A percentile compares a stretch with the other conserved stretches of the same genome.
Conservation (phyloP, 1,140 invertebrate species). For the Cyphomyrmex costatus region DNA sequence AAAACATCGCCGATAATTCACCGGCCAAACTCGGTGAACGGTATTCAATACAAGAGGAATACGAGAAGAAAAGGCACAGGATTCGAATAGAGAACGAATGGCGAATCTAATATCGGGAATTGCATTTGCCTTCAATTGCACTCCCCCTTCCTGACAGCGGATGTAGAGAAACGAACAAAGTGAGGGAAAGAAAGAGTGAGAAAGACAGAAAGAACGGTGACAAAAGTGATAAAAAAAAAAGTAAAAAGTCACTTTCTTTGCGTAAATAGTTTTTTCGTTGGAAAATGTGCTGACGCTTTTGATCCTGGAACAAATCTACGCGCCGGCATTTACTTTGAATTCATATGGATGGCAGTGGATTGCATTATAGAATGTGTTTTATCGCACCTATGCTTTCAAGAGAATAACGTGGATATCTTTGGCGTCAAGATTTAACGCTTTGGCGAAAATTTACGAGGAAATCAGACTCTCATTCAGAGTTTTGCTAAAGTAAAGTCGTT, state of each 20-base stretch:
- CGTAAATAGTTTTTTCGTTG: conserved; percentile 39
- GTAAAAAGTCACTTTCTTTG: conserved; percentile 34
- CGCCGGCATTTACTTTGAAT: conserved; percentile 46
- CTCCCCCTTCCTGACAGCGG: background rate
- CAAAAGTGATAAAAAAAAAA: background rate
- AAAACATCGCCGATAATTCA: conserved; percentile 65
- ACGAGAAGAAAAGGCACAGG: conserved; percentile 63
- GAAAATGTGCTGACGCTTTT: conserved; percentile 51
- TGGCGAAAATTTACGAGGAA: background rate
- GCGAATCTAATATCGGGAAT: conserved; percentile 75
- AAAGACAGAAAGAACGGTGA: background rate
- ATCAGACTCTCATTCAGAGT: background rate
- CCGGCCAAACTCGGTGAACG: conserved; percentile 55
- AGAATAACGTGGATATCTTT: conserved; percentile 2
- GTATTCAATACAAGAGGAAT: conserved; percentile 70
- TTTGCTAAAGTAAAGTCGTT: background rate
- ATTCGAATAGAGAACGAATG: conserved; percentile 61
- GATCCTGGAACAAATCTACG: conserved; percentile 42
- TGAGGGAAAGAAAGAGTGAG: background rate
- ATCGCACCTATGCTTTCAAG: conserved; percentile 22
- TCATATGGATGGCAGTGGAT: conserved; percentile 9
- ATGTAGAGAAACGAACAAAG: conserved; percentile 13
- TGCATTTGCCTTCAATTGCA: conserved; percentile 71
- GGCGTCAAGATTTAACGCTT: conserved; percentile 8
- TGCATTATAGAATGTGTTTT: conserved; percentile 34